These are phyloP conservation scores for Arvicanthis niloticus DNA, from an alignment of 2,113 vertebrate species.

Conservation along the genomic window DNA sequence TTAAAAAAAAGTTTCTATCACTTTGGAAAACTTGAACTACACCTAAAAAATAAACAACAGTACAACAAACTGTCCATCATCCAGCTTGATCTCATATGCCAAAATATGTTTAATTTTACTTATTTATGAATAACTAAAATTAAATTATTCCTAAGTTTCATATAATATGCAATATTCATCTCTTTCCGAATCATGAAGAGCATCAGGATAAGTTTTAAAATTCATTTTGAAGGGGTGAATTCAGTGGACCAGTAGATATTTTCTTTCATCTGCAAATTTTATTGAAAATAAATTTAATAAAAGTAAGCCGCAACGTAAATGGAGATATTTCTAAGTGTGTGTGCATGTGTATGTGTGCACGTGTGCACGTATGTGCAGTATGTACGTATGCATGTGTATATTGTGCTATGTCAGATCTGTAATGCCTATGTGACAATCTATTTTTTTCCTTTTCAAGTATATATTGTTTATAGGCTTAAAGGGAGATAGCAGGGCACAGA, in stretches of 20 bases:
- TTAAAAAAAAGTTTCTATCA: neutral
- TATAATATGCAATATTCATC: slow-evolving; percentile 17
- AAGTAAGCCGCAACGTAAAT: neutral
- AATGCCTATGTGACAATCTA: neutral
- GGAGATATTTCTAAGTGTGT: neutral
- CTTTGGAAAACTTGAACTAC: slow-evolving; percentile 39
- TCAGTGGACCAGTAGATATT: neutral
- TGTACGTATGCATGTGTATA: neutral
- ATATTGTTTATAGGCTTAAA: neutral
- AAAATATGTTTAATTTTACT: neutral
- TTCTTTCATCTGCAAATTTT: slow-evolving; percentile 8
- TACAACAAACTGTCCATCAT: neutral
- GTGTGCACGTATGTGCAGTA: no score
- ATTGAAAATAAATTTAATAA: neutral
- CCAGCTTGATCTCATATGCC: neutral
- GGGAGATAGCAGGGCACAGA: neutral
- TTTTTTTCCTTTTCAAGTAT: neutral
- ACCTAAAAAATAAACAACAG: neutral
- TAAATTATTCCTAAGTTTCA: slow-evolving; percentile 41
- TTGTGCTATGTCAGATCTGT: neutral
- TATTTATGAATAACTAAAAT: neutral
- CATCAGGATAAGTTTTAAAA: neutral
- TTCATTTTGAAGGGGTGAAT: slow-evolving; percentile 24
- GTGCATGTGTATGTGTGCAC: neutral
- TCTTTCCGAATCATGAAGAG: neutral